Evolutionary conservation across 2,888 invertebrate species (phyloP).

Genomic region (Morinoia aosen): DNA sequence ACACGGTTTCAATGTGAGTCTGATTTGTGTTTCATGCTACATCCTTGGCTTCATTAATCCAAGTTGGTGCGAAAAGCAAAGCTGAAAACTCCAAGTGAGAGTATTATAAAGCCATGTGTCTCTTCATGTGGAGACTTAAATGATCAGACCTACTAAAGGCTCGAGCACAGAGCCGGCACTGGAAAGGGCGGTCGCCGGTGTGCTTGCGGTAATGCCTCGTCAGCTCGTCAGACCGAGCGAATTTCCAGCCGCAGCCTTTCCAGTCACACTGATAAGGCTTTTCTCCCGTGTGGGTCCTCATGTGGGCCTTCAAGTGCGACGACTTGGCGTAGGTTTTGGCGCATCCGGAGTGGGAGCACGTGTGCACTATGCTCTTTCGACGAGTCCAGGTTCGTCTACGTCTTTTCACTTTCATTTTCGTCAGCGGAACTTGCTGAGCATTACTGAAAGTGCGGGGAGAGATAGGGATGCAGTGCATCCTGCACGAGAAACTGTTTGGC

Average conservation of each 20-base stretch:
- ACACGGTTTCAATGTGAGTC: not conserved
- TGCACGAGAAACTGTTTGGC: not conserved
- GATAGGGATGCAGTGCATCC: conserved; percentile 37
- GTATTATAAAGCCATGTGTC: conserved; percentile 71
- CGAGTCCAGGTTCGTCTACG: conserved; percentile 74
- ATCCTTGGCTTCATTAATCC: not conserved
- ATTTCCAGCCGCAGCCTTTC: conserved; percentile 77
- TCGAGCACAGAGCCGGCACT: conserved; percentile 77
- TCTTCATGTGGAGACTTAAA: conserved; percentile 77
- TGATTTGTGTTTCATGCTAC: not conserved
- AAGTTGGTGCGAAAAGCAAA: not conserved
- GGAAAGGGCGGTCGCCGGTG: conserved; percentile 77
- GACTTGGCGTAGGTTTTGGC: conserved; percentile 78
- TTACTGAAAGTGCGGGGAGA: conserved; percentile 54
- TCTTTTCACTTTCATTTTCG: conserved; percentile 69
- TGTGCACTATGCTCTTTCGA: conserved; percentile 73
- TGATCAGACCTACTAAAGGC: conserved; percentile 78
- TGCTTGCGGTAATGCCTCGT: conserved; percentile 76
- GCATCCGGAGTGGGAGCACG: conserved; percentile 74
- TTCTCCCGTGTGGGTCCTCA: conserved; percentile 78
- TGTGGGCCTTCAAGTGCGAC: conserved; percentile 79
- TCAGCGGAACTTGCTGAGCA: conserved; percentile 7
- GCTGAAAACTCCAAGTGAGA: not conserved
- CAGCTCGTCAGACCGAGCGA: conserved; percentile 77
- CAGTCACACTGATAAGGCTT: conserved; percentile 77